These are phyloP conservation scores for Drosophila nannoptera DNA, from an alignment of 1,140 invertebrate genomes.

Conservation along the genomic window DNA sequence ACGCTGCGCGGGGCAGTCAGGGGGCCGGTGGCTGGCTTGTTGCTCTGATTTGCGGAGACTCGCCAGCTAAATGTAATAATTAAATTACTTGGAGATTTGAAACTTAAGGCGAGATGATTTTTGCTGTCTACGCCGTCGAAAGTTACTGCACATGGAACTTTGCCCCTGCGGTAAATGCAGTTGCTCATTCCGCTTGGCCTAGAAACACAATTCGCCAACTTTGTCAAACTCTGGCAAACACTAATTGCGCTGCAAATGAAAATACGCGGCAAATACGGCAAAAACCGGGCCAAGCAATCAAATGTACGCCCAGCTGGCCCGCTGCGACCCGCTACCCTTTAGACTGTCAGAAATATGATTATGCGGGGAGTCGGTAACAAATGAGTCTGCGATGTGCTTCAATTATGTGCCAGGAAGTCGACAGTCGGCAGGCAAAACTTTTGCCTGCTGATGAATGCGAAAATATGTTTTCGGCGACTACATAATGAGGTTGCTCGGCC, in stretches of 20 bases:
- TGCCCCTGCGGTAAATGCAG: conserved; percentile 8
- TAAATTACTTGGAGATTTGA: conserved; percentile 37
- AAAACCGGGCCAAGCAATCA: conserved; percentile 57
- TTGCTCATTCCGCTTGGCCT: conserved; percentile 45
- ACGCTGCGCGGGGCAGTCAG: neutral
- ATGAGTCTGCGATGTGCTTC: conserved; percentile 74
- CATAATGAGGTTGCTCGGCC: conserved; percentile 60
- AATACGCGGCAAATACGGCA: conserved; percentile 49
- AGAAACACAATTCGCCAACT: conserved; percentile 68
- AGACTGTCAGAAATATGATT: conserved; percentile 50
- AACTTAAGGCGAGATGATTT: neutral
- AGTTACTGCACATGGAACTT: conserved; percentile 5
- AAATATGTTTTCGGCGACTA: conserved; percentile 70
- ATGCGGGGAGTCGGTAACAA: conserved; percentile 52
- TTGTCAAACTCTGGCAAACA: conserved; percentile 34
- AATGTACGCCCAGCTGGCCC: conserved; percentile 35
- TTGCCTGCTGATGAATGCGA: conserved; percentile 71
- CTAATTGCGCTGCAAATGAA: conserved; percentile 65
- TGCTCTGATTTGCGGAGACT: conserved; percentile 28
- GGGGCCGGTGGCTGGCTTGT: conserved; percentile 10
- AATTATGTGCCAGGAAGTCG: conserved; percentile 65
- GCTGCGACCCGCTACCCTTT: neutral
- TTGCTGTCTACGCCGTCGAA: neutral
- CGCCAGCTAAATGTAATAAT: conserved; percentile 26
- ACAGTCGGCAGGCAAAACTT: conserved; percentile 44